A percentile compares a stretch with the other conserved stretches of the same genome.
These are phyloP conservation scores for Bothrops jararaca DNA, from an alignment of 2,113 vertebrate genomes.

Conservation along the genomic window DNA sequence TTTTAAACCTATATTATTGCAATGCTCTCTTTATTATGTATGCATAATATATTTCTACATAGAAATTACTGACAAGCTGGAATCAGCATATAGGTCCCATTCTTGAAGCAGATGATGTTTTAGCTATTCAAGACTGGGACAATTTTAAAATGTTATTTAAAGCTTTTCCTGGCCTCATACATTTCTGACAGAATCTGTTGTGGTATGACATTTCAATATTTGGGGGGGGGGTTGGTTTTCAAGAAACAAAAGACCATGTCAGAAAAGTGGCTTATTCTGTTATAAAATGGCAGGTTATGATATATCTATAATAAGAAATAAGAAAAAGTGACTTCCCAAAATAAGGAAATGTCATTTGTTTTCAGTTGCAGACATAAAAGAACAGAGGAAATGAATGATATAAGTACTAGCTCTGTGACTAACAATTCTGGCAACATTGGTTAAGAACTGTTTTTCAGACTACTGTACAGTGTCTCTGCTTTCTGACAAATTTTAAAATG, in stretches of 20 bases:
- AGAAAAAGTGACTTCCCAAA: conserved; percentile 14
- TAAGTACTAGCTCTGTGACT: neutral
- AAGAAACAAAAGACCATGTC: neutral
- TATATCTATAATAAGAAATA: neutral
- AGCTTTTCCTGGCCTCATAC: neutral
- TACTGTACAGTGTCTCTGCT: conserved; percentile 22
- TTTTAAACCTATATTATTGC: neutral
- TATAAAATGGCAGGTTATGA: neutral
- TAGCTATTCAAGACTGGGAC: neutral
- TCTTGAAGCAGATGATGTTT: neutral
- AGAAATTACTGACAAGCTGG: neutral
- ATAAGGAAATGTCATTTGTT: conserved; percentile 11
- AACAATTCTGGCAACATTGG: conserved; percentile 32
- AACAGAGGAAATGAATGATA: conserved; percentile 33
- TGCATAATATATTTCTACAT: neutral
- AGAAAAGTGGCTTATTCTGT: neutral
- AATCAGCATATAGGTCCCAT: neutral
- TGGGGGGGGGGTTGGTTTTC: neutral
- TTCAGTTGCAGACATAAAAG: conserved; percentile 23
- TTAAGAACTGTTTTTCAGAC: conserved; percentile 45
- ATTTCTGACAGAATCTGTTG: neutral
- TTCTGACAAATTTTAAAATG: conserved; percentile 22
- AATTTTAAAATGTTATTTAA: neutral
- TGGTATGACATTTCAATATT: neutral
- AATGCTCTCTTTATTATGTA: neutral